These are phyloP conservation scores for Pachyseris speciosa DNA, from an alignment of 64 coral and sea anemone species.

Conservation along the genomic window DNA sequence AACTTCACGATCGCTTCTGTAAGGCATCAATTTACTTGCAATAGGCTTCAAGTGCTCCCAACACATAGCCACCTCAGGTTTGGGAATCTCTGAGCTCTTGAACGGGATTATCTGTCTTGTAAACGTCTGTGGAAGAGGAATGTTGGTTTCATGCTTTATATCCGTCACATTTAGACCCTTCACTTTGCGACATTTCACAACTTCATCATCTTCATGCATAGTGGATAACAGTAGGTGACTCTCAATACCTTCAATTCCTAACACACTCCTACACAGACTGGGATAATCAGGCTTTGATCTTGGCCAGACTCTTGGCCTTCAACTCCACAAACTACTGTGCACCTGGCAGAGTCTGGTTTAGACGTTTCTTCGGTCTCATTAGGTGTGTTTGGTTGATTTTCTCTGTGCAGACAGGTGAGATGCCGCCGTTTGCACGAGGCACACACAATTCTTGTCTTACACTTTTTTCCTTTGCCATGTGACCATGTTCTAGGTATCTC, in stretches of 20 bases:
- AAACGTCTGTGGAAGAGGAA: slow-evolving; percentile 17
- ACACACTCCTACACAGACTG: slow-evolving; percentile 11
- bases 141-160: background rate
- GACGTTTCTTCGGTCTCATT: background rate
- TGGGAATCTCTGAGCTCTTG: slow-evolving; percentile 31
- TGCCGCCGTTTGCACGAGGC: slow-evolving; percentile 20
- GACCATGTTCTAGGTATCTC: slow-evolving; percentile 29
- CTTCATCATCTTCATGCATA: background rate
- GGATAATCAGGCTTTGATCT: slow-evolving; percentile 31
- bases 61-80: slow-evolving; percentile 21
- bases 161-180: slow-evolving; percentile 3
- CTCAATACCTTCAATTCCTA: slow-evolving; percentile 20
- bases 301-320: slow-evolving; percentile 5
- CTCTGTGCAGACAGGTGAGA: slow-evolving; percentile 38
- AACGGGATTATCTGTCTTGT: slow-evolving; percentile 30
- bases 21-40: slow-evolving; percentile 17
- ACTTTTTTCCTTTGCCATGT: slow-evolving; percentile 68
- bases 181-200: background rate
- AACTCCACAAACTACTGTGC: slow-evolving; percentile 9
- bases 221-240: slow-evolving; percentile 13
- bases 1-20: background rate
- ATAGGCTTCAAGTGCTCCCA: slow-evolving; percentile 29
- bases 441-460: background rate
- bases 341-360: background rate
- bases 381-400: background rate